phyloP scores from a whole-genome alignment of 2,113 vertebrate genomes.

The Amphiprion ocellaris region DNA sequence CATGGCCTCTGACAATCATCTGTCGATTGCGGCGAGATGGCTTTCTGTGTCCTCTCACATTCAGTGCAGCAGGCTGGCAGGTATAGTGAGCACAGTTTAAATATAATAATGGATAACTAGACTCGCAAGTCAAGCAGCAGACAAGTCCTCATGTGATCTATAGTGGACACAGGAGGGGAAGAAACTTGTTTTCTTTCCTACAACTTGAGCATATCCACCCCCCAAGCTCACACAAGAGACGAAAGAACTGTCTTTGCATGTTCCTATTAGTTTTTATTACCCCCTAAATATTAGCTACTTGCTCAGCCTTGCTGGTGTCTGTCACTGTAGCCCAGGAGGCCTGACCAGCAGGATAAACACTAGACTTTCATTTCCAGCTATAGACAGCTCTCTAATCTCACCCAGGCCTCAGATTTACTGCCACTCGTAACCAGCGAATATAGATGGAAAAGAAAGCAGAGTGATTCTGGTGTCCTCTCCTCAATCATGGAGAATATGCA shows the following conservation, averaged over 20 bases:
- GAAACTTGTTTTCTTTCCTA: background rate
- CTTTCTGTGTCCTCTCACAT: conserved; percentile 38
- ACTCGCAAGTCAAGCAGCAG: conserved; percentile 4
- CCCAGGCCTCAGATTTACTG: conserved; percentile 56
- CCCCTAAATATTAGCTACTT: conserved; percentile 60
- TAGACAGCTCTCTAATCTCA: conserved; percentile 70
- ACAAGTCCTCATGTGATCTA: background rate
- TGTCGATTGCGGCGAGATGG: conserved; percentile 44
- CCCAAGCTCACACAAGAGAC: conserved; percentile 9
- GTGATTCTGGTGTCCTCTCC: conserved; percentile 10
- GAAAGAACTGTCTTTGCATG: conserved; percentile 16
- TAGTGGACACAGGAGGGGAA: background rate
- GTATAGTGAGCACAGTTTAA: conserved; percentile 10
- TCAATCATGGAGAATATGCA: conserved; percentile 49
- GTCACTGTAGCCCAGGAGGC: conserved; percentile 49
- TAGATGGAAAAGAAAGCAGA: conserved; percentile 34
- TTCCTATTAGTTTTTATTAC: conserved; percentile 57
- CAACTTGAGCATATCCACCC: background rate
- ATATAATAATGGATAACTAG: conserved; percentile 28
- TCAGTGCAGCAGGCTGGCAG: background rate
- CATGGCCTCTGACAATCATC: conserved; percentile 47
- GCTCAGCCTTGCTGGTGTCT: conserved; percentile 7
- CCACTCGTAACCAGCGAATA: conserved; percentile 53
- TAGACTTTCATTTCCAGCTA: conserved; percentile 64
- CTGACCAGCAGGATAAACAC: conserved; percentile 56